phyloP scores from a whole-genome alignment of 2,797 vertebrate species.

The Anomalospiza imberbis region DNA sequence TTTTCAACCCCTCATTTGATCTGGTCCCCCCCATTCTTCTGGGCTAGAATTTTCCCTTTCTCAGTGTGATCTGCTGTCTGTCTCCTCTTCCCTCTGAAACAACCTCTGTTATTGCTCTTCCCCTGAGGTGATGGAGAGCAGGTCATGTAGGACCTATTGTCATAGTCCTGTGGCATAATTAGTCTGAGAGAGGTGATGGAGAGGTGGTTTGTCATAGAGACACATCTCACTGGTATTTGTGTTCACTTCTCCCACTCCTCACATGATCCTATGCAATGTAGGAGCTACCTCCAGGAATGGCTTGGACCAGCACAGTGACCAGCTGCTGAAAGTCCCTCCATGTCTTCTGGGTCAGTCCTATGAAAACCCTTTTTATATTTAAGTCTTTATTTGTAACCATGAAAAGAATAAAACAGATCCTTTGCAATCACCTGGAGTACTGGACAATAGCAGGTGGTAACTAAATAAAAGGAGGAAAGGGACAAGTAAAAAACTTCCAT shows the following conservation, averaged over 20 bases:
- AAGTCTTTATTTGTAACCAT: background rate
- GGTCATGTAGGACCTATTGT: background rate
- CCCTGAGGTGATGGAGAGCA: background rate
- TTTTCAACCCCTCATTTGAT: background rate
- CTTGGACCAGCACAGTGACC: background rate
- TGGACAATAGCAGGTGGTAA: background rate
- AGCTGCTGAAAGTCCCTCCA: background rate
- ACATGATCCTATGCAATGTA: rapidly evolving
- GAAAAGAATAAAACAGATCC: background rate
- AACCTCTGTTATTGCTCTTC: background rate
- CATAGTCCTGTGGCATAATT: background rate
- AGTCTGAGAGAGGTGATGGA: background rate
- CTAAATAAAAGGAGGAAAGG: background rate
- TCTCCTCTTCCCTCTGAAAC: background rate
- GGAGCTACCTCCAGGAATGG: background rate
- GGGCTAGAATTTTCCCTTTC: background rate
- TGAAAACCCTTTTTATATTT: background rate
- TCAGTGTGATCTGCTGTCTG: background rate
- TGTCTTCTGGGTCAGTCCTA: background rate
- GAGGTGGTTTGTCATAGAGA: background rate
- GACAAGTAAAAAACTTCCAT: background rate
- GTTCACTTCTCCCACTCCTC: background rate
- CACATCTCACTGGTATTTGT: background rate
- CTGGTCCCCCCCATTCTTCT: background rate
- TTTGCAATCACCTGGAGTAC: background rate